Conservation (phyloP, 2,797 vertebrate genomes). For the Poeciliopsis turneri region DNA sequence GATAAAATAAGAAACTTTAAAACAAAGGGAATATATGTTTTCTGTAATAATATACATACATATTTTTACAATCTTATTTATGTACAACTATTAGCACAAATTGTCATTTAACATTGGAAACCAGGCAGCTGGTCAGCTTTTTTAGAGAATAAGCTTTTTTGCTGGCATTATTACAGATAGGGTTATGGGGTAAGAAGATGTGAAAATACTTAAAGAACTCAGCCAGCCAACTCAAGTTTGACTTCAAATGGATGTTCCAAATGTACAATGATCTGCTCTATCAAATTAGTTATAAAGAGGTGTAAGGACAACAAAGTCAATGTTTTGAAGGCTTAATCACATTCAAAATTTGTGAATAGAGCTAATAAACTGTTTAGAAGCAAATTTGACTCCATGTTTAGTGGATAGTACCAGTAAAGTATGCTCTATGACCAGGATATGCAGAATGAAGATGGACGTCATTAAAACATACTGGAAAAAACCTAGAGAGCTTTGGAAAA, state of each 20-base stretch:
- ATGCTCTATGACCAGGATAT: not conserved
- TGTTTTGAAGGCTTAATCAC: no score
- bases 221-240: no score
- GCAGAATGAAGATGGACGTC: not conserved
- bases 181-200: no score
- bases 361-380: no score
- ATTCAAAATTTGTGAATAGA: no score
- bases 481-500: not conserved
- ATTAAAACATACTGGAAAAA: not conserved
- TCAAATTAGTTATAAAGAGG: no score
- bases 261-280: no score
- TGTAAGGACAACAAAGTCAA: no score
- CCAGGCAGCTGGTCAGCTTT: not conserved
- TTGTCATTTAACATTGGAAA: not conserved
- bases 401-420: not conserved
- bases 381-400: not conserved
- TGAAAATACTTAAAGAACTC: no score
- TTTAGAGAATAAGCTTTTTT: no score
- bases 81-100: not conserved
- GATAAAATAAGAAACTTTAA: not conserved
- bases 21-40: not conserved
- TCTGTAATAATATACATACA: not conserved
- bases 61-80: not conserved
- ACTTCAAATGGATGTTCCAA: no score
- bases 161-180: no score